Conservation (phyloP, 30 jellyfish, hydroid and myxozoan species). For the Hydra vulgaris region DNA sequence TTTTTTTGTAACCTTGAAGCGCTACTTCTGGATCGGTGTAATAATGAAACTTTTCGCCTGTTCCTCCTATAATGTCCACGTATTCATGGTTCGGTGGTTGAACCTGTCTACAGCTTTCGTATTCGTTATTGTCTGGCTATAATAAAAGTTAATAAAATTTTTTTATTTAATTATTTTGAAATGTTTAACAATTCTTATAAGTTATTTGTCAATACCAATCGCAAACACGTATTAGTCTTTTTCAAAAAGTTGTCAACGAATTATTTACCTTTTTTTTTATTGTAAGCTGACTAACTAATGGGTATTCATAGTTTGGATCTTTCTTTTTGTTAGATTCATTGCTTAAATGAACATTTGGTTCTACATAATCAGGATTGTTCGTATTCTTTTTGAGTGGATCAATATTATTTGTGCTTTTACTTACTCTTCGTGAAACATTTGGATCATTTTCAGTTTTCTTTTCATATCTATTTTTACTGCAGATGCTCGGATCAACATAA, state of each 20-base stretch:
- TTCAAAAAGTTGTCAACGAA: too few relatives aligned
- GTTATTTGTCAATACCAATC: neutral
- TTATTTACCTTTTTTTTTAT: neutral
- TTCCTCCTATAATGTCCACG: neutral
- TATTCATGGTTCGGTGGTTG: neutral
- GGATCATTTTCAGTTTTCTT: too few relatives aligned
- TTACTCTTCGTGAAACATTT: too few relatives aligned
- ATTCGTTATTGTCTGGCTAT: neutral
- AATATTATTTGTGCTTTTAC: too few relatives aligned
- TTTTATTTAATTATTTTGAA: too few relatives aligned
- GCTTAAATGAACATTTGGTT: neutral
- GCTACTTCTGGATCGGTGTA: neutral
- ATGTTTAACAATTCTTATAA: too few relatives aligned
- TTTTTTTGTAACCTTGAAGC: neutral
- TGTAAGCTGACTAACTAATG: neutral
- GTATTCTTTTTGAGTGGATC: neutral
- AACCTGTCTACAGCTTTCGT: neutral
- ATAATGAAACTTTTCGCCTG: neutral
- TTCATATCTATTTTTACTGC: too few relatives aligned
- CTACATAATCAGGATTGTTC: neutral
- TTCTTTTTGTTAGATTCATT: neutral
- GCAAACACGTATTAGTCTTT: neutral
- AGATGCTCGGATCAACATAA: too few relatives aligned
- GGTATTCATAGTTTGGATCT: neutral
- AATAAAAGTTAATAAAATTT: neutral